These are phyloP conservation scores for Bombus affinis DNA, from an alignment of 1,140 invertebrate genomes.

Conservation along the genomic window DNA sequence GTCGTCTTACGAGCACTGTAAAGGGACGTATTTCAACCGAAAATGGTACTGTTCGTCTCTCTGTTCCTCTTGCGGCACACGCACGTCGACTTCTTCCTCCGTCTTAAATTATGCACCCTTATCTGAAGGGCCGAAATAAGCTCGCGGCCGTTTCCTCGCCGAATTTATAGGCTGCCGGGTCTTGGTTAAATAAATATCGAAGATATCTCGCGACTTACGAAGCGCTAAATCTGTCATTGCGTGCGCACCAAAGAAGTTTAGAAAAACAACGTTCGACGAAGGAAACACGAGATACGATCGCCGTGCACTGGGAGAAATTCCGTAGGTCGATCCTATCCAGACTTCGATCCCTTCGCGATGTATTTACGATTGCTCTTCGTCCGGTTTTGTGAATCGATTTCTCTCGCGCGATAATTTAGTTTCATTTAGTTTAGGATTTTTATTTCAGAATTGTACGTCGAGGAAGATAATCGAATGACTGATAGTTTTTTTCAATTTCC, in stretches of 20 bases:
- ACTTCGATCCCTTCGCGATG: neutral
- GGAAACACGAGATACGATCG: neutral
- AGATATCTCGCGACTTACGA: slow-evolving; percentile 52
- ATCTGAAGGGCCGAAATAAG: slow-evolving; percentile 69
- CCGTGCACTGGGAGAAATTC: neutral
- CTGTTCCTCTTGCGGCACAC: no score
- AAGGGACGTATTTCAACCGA: slow-evolving; percentile 44
- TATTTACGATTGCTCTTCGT: neutral
- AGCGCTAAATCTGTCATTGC: slow-evolving; percentile 65
- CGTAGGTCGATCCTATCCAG: neutral
- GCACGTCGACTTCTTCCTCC: neutral
- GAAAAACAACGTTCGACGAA: slow-evolving; percentile 40
- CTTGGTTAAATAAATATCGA: slow-evolving; percentile 68
- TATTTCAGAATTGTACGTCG: no score
- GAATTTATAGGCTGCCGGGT: slow-evolving; percentile 66
- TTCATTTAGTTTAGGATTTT: no score
- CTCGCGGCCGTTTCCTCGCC: slow-evolving; percentile 53
- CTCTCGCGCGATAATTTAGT: neutral
- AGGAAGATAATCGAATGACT: no score
- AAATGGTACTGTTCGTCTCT: slow-evolving; percentile 22
- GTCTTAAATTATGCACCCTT: slow-evolving; percentile 71
- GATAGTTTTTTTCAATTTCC: no score
- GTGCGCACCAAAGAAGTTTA: slow-evolving; percentile 22
- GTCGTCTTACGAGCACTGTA: slow-evolving; percentile 46
- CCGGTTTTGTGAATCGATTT: neutral